Base-by-base conservation (phyloP, 2,888 invertebrate genomes). In the Epicampocera succincta region DNA sequence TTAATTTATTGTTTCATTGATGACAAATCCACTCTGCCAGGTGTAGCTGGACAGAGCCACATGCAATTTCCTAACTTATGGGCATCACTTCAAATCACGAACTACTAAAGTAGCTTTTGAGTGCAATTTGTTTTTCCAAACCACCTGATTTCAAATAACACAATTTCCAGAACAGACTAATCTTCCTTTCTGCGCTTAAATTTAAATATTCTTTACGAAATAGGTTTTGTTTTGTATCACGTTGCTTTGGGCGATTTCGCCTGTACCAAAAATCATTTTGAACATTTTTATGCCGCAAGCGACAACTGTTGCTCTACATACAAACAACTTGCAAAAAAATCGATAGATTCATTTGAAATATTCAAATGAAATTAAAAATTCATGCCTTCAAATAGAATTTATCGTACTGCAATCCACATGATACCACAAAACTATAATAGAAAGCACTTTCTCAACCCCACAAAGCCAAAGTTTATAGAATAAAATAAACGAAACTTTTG, bases 291-390 rank as follows among this genome's bases (percentile, higher is more conserved):
- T 38, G 40, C 5, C 9, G 21, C 50, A 48, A 40, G 38, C 6
- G 13, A 69, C 60, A 68, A 76, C 68, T 76, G 76, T 76, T 76
- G 76, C 60, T 60, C 29, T 38, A 54, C 3, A 73, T 50, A n/a
- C 17, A 15, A 19, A 40, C 3, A 29, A 60, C 17, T 21, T 29
- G 15, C 12, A 12, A 8, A 33, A 50, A 75, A 66, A 66, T 66
- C 58, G 48, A 75, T 75, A 74, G 13, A 52, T 44, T 61, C 42
- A 1, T 44, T 17, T 25, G 19, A 17, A 46, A 40, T n/a, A 52
- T 11, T 44, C n/a, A 19, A 65, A 38, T 44, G 15, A 25, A 68
- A 48, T 75, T 33, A 60, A 42, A 50, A 75, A 17, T 52, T 17
- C n/a, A 29, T 4, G 12, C 19, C 58, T 33, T 75, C 11, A 50